These are phyloP conservation scores for Venustoraphidia nigricollis DNA, from an alignment of 2,888 invertebrate genomes.

Conservation along the genomic window DNA sequence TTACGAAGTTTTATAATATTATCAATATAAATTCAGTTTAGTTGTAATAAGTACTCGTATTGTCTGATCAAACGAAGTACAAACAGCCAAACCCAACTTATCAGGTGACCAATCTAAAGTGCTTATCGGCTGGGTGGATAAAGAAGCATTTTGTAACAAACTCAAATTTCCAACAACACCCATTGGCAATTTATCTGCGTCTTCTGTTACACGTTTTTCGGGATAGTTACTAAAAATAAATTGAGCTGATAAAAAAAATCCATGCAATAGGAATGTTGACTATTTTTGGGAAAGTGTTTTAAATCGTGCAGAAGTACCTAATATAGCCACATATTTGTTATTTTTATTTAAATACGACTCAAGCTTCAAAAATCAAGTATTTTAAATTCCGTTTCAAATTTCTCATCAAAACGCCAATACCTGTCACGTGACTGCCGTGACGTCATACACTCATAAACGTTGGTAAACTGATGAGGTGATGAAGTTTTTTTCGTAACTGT, in stretches of 20 bases:
- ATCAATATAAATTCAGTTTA: conserved; percentile 58
- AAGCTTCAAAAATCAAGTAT: no score
- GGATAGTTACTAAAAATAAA: conserved; percentile 55
- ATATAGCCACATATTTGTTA: no score
- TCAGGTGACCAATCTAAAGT: conserved; percentile 87
- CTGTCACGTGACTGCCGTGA: no score
- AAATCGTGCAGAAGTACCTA: no score
- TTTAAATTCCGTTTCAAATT: no score
- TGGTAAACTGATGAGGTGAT: no score
- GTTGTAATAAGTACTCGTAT: conserved; percentile 76
- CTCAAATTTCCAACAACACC: conserved; percentile 66
- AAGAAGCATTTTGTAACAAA: conserved; percentile 61
- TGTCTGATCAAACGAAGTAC: conserved; percentile 84
- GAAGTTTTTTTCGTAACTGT: no score
- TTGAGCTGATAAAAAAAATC: background rate
- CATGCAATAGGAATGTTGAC: no score
- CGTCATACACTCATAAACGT: no score
- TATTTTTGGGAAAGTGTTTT: no score
- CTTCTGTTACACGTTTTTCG: conserved; percentile 50
- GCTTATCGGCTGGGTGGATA: conserved; percentile 80
- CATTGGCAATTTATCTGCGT: conserved; percentile 49
- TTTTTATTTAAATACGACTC: no score
- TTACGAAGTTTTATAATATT: background rate
- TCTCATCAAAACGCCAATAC: no score
- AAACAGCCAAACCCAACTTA: conserved; percentile 73